These are phyloP conservation scores for Scaptomyza flava DNA, from an alignment of 2,888 invertebrate genomes.

Conservation along the genomic window DNA sequence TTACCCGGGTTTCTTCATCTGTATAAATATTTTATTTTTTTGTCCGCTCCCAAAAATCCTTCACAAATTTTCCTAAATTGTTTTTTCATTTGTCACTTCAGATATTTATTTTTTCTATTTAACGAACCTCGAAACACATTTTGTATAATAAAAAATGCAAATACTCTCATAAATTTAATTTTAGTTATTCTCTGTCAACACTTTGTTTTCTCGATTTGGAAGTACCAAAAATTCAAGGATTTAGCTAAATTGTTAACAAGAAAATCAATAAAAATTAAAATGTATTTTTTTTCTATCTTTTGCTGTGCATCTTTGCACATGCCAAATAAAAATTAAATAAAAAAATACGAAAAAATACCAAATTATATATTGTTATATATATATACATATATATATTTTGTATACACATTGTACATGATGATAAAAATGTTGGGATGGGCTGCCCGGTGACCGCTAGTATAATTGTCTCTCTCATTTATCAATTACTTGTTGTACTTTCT, in stretches of 20 bases:
- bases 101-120: conserved; percentile 22
- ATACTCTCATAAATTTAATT: conserved; percentile 53
- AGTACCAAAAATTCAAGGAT: conserved; percentile 46
- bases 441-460: conserved; percentile 85
- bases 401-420: conserved; percentile 79
- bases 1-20: conserved; percentile 42
- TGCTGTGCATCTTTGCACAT: conserved; percentile 48
- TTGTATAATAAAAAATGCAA: conserved; percentile 62
- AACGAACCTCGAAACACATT: conserved; percentile 43
- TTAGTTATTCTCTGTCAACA: conserved; percentile 68
- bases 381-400: conserved; percentile 64
- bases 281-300: conserved; percentile 26
- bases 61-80: conserved; percentile 32
- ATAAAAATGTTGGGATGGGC: conserved; percentile 85
- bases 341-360: conserved; percentile 6
- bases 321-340: conserved; percentile 23
- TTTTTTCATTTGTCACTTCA: conserved; percentile 34
- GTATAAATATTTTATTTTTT: conserved; percentile 34
- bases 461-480: conserved; percentile 77
- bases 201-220: conserved; percentile 65
- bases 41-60: conserved; percentile 51
- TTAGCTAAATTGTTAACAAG: conserved; percentile 54
- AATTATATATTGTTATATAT: conserved; percentile 53
- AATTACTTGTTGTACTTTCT: conserved; percentile 82
- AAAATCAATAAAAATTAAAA: conserved; percentile 12